Evolutionary conservation across 2,888 invertebrate species (phyloP).

Genomic region (Drosophila merina): DNA sequence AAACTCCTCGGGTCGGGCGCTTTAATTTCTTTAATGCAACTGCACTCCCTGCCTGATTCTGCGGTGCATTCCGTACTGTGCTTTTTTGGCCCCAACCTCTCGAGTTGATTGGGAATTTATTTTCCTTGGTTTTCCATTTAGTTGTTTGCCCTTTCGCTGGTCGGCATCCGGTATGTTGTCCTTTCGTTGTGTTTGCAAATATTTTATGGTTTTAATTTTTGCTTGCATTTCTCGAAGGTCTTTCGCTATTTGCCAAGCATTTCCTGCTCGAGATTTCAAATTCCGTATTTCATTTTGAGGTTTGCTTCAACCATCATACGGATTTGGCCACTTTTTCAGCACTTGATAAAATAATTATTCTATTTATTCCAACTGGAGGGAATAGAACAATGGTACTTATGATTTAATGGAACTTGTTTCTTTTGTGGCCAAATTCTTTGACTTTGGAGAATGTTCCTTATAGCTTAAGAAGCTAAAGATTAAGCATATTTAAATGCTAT

Average conservation of each 20-base stretch:
- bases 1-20: constrained; percentile 18
- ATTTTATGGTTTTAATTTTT: constrained; percentile 71
- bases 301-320: constrained; percentile 13
- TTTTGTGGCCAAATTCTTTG: neutral
- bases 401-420: constrained; percentile 6
- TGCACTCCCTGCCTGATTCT: constrained; percentile 38
- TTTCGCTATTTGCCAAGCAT: constrained; percentile 35
- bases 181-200: constrained; percentile 54
- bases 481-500: neutral
- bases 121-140: constrained; percentile 53
- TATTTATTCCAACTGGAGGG: constrained; percentile 16
- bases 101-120: constrained; percentile 59
- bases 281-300: constrained; percentile 30
- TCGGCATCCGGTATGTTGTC: constrained; percentile 16
- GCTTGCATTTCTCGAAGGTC: constrained; percentile 43
- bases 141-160: constrained; percentile 41
- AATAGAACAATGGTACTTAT: neutral
- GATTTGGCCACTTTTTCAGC: constrained; percentile 2
- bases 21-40: constrained; percentile 74
- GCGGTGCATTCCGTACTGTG: constrained; percentile 16
- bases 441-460: too few relatives aligned
- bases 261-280: constrained; percentile 14
- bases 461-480: neutral
- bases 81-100: constrained; percentile 18
- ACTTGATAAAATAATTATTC: constrained; percentile 24